Conservation (phyloP, 2,113 vertebrate genomes). For the Phaethornis superciliosus region DNA sequence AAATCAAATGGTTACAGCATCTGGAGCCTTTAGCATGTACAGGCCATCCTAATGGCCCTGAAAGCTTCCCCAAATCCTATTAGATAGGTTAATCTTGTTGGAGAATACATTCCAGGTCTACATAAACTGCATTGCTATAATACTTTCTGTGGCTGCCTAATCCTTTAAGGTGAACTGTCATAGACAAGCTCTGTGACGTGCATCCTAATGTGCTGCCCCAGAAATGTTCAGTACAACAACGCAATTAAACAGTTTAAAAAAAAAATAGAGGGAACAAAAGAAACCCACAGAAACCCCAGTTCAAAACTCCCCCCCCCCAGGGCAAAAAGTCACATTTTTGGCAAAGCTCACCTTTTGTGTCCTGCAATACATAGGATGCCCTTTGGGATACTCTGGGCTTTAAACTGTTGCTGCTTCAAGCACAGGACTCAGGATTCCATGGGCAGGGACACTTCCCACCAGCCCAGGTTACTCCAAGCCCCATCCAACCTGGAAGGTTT, state of each 20-base stretch:
- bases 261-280: not conserved
- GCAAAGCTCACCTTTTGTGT: not conserved
- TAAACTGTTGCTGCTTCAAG: not conserved
- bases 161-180: slow-evolving; percentile 58
- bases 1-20: slow-evolving; percentile 73
- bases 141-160: slow-evolving; percentile 55
- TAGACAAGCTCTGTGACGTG: not conserved
- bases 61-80: slow-evolving; percentile 78
- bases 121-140: slow-evolving; percentile 57
- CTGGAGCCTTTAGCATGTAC: slow-evolving; percentile 70
- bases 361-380: not conserved
- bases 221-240: not conserved
- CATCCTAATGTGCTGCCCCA: not conserved
- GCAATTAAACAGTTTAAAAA: not conserved
- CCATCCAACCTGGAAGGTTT: no score
- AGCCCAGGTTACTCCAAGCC: no score
- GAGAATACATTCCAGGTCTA: slow-evolving; percentile 72
- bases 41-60: slow-evolving; percentile 74
- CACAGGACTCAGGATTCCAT: not conserved
- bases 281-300: not conserved
- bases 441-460: no score
- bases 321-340: not conserved
- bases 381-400: not conserved
- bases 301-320: not conserved
- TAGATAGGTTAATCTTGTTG: slow-evolving; percentile 77